Evolutionary conservation across 2,888 invertebrate genomes (phyloP).

Genomic region (Watsonalla cultraria): DNA sequence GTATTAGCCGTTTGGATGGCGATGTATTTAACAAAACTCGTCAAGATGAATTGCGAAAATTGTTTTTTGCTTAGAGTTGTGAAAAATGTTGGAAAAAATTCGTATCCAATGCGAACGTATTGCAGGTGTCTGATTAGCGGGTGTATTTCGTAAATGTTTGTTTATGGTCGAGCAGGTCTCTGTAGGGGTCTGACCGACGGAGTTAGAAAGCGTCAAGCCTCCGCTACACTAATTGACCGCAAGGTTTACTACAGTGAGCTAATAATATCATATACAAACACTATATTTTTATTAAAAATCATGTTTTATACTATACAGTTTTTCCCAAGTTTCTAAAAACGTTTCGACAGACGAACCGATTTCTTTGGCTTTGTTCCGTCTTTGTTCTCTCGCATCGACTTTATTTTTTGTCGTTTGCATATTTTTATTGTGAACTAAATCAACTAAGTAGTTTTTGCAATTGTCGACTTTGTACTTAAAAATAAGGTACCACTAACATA

Average conservation of each 20-base stretch:
- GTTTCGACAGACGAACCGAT: neutral
- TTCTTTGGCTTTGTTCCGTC: neutral
- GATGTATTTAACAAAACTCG: constrained; percentile 9
- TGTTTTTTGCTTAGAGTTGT: constrained; percentile 28
- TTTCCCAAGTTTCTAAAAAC: neutral
- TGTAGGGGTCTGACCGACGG: constrained; percentile 61
- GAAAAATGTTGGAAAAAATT: constrained; percentile 47
- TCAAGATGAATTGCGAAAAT: constrained; percentile 26
- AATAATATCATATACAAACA: constrained; percentile 19
- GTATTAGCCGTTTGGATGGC: constrained; percentile 35
- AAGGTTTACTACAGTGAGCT: constrained; percentile 66
- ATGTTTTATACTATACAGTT: constrained; percentile 4
- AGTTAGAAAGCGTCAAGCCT: constrained; percentile 75
- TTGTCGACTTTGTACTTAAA: too few species aligned
- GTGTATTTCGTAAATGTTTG: constrained; percentile 72
- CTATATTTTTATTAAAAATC: neutral
- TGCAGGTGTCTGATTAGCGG: constrained; percentile 41
- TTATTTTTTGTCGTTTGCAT: neutral
- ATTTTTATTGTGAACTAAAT: constrained; percentile 4
- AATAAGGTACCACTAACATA: too few species aligned
- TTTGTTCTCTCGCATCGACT: neutral
- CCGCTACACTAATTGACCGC: constrained; percentile 71
- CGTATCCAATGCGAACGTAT: constrained; percentile 55
- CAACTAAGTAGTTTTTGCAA: too few species aligned
- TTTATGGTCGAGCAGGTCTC: constrained; percentile 70